These are phyloP conservation scores for Rostratula benghalensis DNA, from an alignment of 2,113 vertebrate species.

Conservation along the genomic window DNA sequence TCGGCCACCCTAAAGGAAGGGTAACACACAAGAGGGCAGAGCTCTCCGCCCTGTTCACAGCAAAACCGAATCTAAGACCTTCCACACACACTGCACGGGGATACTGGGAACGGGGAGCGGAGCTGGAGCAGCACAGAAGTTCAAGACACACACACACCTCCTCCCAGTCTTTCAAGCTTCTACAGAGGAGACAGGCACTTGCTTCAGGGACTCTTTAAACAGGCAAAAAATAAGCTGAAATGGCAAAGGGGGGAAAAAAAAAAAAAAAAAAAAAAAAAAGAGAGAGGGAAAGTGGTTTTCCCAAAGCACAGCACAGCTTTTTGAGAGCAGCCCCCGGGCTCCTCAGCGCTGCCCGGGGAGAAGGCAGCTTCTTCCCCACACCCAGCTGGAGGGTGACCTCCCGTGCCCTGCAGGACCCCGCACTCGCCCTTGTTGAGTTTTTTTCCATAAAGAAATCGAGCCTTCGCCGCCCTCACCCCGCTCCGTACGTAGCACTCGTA, in stretches of 20 bases:
- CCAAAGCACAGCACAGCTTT: not conserved
- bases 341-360: not conserved
- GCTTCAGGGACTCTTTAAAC: not conserved
- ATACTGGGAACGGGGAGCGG: not conserved
- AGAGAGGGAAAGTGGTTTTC: no score
- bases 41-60: not conserved
- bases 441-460: no score
- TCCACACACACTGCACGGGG: rapidly evolving
- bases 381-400: not conserved
- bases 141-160: no score
- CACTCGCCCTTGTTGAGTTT: no score
- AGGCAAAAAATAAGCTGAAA: not conserved
- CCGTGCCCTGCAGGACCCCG: no score
- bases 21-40: no score
- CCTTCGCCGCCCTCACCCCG: not conserved
- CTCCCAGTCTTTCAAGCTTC: not conserved
- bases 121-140: not conserved
- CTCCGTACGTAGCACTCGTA: not conserved
- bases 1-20: not conserved
- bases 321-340: not conserved
- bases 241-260: not conserved
- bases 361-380: not conserved
- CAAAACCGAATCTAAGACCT: rapidly evolving
- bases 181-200: not conserved
- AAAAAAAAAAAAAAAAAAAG: no score